These are phyloP conservation scores for Fabriciana adippe DNA, from an alignment of 2,888 invertebrate genomes.

Conservation along the genomic window DNA sequence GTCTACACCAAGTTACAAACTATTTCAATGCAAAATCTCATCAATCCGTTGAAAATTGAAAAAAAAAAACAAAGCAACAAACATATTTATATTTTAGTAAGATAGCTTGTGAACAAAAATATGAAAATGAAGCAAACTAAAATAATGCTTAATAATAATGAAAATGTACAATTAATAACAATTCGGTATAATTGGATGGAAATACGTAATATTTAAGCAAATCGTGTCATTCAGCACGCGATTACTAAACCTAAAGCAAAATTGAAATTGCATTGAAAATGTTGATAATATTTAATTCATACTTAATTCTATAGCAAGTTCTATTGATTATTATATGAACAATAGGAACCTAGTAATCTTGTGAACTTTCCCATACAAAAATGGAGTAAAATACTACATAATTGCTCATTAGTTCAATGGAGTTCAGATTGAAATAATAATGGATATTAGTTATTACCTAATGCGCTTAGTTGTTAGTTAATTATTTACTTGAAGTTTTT, in stretches of 20 bases:
- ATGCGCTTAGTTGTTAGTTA: background rate
- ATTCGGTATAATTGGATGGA: background rate
- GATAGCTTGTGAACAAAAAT: too few species aligned
- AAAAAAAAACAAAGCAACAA: too few species aligned
- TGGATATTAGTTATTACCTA: conserved; percentile 14
- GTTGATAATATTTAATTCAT: too few species aligned
- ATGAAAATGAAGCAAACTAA: too few species aligned
- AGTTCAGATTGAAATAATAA: conserved; percentile 10
- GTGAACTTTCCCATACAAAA: conserved; percentile 22
- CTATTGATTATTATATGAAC: background rate
- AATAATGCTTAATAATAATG: background rate
- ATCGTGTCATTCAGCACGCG: background rate
- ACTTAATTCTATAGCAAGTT: too few species aligned
- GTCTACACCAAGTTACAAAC: too few species aligned
- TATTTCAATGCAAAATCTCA: too few species aligned
- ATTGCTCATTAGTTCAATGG: conserved; percentile 11
- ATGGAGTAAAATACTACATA: conserved; percentile 6
- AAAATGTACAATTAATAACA: background rate
- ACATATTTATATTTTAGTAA: too few species aligned
- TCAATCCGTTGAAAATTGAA: too few species aligned
- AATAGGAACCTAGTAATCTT: conserved; percentile 17
- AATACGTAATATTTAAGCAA: background rate
- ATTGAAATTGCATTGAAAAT: too few species aligned
- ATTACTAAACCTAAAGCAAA: background rate
- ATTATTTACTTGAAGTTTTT: background rate